Percentiles rank a stretch among this genome's conserved stretches.
These are phyloP conservation scores for Dicranocentrus wangi DNA, from an alignment of 2,888 invertebrate species.

Conservation along the genomic window DNA sequence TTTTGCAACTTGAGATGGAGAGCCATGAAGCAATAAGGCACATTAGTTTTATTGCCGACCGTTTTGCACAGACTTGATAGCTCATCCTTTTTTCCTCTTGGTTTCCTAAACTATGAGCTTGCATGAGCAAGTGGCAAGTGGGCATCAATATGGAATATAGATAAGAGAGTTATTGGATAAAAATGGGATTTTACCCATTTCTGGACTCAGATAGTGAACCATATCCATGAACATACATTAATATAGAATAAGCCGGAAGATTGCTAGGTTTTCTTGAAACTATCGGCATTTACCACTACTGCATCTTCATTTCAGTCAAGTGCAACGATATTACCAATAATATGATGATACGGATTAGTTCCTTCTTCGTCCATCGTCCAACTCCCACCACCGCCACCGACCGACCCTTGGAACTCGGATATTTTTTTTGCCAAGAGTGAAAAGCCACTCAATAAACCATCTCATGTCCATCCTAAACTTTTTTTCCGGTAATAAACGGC, in stretches of 20 bases:
- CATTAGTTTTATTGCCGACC: slow-evolving; percentile 2
- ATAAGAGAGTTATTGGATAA: slow-evolving; percentile 1
- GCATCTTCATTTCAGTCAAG: slow-evolving; percentile 16
- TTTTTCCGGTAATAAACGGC: slow-evolving; percentile 9
- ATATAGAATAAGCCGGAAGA: too few species aligned
- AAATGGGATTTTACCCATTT: too few species aligned
- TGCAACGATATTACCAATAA: not conserved
- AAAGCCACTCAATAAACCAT: slow-evolving; percentile 17
- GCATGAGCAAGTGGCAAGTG: too few species aligned
- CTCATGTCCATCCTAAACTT: slow-evolving; percentile 9
- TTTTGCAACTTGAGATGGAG: not conserved
- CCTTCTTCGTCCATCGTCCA: not conserved
- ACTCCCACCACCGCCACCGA: not conserved
- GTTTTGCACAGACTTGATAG: slow-evolving; percentile 5
- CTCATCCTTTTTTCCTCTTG: slow-evolving; percentile 1
- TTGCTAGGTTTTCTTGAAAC: too few species aligned
- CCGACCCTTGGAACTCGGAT: too few species aligned
- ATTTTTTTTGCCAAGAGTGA: too few species aligned
- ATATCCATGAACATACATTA: too few species aligned
- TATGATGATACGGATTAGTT: slow-evolving; percentile 3
- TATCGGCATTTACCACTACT: not conserved
- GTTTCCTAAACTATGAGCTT: too few species aligned
- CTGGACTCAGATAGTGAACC: too few species aligned
- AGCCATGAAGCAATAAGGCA: too few species aligned
- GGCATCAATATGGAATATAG: not conserved